These are phyloP conservation scores for Caenorhabditis elegans DNA, from an alignment of 1,140 invertebrate species.

Conservation along the genomic window WBcel235 BX284603.4:6613501-6614000, in stretches of 20 bases:
- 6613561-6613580: conserved; percentile 56
- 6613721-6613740: conserved; percentile 21
- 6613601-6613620: conserved; percentile 49
- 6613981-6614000: background rate
- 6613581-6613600: conserved; percentile 48
- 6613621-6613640: conserved; percentile 51
- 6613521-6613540: no score
- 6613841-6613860: conserved; percentile 39
- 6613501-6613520: no score
- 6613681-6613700: conserved; percentile 1
- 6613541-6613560: no score
- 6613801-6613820: no score
- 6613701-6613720: conserved; percentile 30
- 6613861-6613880: conserved; percentile 53
- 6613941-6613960: background rate
- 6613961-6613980: background rate
- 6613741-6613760: conserved; percentile 3
- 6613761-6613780: conserved; percentile 6
- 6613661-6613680: no score
- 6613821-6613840: background rate
- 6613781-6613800: no score
- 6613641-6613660: conserved; percentile 36
- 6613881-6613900: conserved; percentile 52
- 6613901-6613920: conserved; percentile 43
- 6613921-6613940: background rate